Conservation (phyloP, 1,140 invertebrate species). For the Aplysia californica region DNA sequence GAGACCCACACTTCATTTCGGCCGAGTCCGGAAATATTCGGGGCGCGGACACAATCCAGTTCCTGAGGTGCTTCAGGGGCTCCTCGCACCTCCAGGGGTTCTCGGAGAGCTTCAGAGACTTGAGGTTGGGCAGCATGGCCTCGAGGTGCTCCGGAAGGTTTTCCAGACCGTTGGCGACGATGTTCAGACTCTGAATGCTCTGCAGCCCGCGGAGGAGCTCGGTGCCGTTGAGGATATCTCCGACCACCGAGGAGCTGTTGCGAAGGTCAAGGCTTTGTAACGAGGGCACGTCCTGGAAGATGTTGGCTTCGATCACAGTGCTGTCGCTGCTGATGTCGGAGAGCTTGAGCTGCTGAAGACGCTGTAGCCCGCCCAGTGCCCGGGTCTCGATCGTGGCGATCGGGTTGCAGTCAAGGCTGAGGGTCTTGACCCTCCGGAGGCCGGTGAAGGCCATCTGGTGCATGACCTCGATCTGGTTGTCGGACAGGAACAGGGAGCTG, state of each 20-base stretch:
- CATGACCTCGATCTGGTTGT: background rate
- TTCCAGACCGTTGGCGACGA: slow-evolving; percentile 73
- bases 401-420: slow-evolving; percentile 66
- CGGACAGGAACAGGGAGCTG: background rate
- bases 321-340: slow-evolving; percentile 71
- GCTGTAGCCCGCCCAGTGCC: slow-evolving; percentile 63
- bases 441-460: background rate
- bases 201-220: slow-evolving; percentile 76
- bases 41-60: slow-evolving; percentile 57
- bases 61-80: slow-evolving; percentile 54
- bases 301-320: slow-evolving; percentile 67
- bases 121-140: slow-evolving; percentile 74
- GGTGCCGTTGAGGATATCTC: slow-evolving; percentile 73
- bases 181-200: slow-evolving; percentile 35
- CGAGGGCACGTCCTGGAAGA: slow-evolving; percentile 70
- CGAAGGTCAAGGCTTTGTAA: slow-evolving; percentile 79
- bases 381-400: slow-evolving; percentile 55
- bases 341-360: slow-evolving; percentile 73
- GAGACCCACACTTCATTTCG: slow-evolving; percentile 53
- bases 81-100: slow-evolving; percentile 67
- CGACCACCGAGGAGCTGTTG: slow-evolving; percentile 77
- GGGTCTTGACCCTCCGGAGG: slow-evolving; percentile 11
- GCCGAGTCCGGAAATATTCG: slow-evolving; percentile 45
- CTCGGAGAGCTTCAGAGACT: slow-evolving; percentile 59
- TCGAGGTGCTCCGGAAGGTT: slow-evolving; percentile 74